These are phyloP conservation scores for Neelides sp. DNA, from an alignment of 1,140 invertebrate genomes.

Conservation along the genomic window DNA sequence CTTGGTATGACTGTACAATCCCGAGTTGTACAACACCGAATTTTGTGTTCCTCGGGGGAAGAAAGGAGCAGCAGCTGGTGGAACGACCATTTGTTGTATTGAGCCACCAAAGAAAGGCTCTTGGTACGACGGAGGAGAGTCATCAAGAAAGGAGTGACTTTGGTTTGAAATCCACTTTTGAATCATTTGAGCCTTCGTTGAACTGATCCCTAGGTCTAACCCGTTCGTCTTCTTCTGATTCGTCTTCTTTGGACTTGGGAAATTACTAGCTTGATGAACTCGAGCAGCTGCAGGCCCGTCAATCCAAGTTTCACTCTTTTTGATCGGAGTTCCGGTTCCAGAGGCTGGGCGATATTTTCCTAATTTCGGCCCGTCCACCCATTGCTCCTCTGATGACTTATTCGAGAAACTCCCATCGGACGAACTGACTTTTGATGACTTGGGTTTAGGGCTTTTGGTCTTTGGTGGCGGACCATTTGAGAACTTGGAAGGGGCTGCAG, in stretches of 20 bases:
- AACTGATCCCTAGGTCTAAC: conserved; percentile 45
- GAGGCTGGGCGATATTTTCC: conserved; percentile 42
- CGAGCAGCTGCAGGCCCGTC: conserved; percentile 53
- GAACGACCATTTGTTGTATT: not conserved
- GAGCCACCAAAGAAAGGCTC: not conserved
- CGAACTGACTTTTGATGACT: conserved; percentile 14
- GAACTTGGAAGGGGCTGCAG: too few relatives aligned
- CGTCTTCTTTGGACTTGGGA: conserved; percentile 31
- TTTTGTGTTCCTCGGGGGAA: too few relatives aligned
- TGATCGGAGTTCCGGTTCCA: conserved; percentile 38
- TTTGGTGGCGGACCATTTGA: conserved; percentile 29
- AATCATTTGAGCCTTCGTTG: conserved; percentile 51
- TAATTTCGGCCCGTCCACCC: conserved; percentile 87
- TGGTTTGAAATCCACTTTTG: conserved; percentile 86
- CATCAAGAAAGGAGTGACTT: conserved; percentile 28
- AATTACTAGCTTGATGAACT: conserved; percentile 27
- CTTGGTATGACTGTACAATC: conserved; percentile 1
- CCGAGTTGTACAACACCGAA: not conserved
- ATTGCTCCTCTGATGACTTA: conserved; percentile 61
- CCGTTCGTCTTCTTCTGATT: conserved; percentile 35
- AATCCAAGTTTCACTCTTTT: conserved; percentile 81
- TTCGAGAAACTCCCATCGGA: conserved; percentile 8
- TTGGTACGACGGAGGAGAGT: not conserved
- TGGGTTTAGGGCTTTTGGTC: conserved; percentile 31
- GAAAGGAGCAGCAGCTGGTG: too few relatives aligned